Base-by-base conservation (phyloP, 2,888 invertebrate species). In the Caenorhabditis sulstoni region DNA sequence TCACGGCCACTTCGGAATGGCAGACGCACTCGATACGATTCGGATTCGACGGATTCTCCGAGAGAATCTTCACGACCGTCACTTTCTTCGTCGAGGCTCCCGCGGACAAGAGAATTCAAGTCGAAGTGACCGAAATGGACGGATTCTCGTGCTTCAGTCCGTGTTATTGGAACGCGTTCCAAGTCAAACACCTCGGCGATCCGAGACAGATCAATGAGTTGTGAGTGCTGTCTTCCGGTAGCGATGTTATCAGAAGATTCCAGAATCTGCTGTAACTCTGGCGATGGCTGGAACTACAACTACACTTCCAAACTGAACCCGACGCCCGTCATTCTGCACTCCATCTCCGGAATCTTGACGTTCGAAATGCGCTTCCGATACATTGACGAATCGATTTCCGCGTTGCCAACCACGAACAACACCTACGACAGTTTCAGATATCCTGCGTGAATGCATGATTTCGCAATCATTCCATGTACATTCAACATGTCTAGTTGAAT, bases 1-100 rank as follows among this genome's bases (percentile, higher is more conserved):
- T 53, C n/a, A 44, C 41, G 53, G 64, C 64, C 5, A 23, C 9
- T 12, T 5, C 8, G 1, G 22, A 37, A 1, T 66, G 66, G 66
- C 14, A 23, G 5, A 14, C 47, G 3, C 55, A 45, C 18, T 35
- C 20, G 3, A 16, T 53, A 7, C 29, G 11, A 7, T 64, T 64
- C 53, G 52, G 64, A 3, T 53, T 29, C 16, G 1, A 8, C 2
- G 29, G 44, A 11, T 12, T 64, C 0, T 7, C 14, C 11, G 64
- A 64, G 44, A 1, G 2, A 8, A 52, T 52, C 11, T 53, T 29
- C 18, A 64, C 23, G 18, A 22, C 16, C 0, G 7, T 23, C 0
- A 18, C 29, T 1, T 1, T 64, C 0, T 57, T 47, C 39, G 57
- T 55, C 4, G 41, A 41, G 11, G 49, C 49, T 1, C 49, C 49